These are phyloP conservation scores for Limnephilus rhombicus DNA, from an alignment of 2,888 invertebrate genomes.

Conservation along the genomic window DNA sequence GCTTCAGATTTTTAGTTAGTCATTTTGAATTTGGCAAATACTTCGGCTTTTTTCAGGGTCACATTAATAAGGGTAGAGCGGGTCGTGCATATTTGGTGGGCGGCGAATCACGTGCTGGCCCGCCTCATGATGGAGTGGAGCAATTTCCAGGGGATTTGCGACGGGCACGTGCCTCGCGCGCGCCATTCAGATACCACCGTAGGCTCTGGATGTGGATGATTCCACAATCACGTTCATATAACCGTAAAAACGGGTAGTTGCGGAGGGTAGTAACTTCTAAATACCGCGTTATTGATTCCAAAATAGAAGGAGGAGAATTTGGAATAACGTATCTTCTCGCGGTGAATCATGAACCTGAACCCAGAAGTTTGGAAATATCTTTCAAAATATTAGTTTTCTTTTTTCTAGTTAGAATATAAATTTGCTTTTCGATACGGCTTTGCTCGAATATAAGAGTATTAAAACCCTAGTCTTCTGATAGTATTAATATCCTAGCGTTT, in stretches of 20 bases:
- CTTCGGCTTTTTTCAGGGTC: neutral
- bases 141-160: constrained; percentile 47
- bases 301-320: neutral
- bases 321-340: neutral
- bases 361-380: neutral
- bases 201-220: neutral
- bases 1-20: neutral
- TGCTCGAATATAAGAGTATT: too few relatives aligned
- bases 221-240: neutral
- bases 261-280: neutral
- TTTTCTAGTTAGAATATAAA: neutral
- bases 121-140: constrained; percentile 44
- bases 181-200: neutral
- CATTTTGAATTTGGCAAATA: neutral
- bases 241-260: neutral
- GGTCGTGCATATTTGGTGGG: constrained; percentile 13
- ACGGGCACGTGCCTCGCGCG: constrained; percentile 2
- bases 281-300: neutral
- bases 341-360: neutral
- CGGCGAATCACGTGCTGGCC: neutral
- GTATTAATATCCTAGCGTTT: too few relatives aligned
- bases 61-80: neutral
- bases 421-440: too few relatives aligned
- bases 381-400: neutral
- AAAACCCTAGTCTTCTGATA: too few relatives aligned